Conservation (phyloP, 2,797 vertebrate species). For the Pangasius macronema region DNA sequence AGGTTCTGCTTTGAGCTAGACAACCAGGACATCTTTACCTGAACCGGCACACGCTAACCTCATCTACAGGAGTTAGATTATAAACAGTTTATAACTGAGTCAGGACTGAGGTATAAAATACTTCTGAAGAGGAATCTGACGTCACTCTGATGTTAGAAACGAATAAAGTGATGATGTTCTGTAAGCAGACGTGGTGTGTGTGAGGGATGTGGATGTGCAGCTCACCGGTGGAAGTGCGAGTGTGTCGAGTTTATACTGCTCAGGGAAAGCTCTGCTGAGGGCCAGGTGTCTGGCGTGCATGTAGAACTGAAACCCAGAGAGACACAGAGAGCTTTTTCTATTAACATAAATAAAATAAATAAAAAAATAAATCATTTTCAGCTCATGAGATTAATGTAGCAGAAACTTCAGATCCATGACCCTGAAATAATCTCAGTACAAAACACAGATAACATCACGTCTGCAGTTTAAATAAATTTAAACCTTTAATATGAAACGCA, state of each 20-base stretch:
- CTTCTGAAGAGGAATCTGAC: background rate
- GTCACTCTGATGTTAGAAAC: background rate
- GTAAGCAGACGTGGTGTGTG: background rate
- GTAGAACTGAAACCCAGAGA: conserved; percentile 81
- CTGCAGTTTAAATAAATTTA: background rate
- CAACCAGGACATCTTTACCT: background rate
- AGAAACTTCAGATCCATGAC: background rate
- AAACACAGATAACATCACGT: background rate
- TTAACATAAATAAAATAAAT: too few relatives aligned
- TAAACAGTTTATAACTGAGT: background rate
- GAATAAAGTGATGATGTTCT: background rate
- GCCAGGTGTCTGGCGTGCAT: conserved; percentile 87
- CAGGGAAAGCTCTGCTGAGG: conserved; percentile 89
- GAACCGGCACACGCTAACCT: background rate
- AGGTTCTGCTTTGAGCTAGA: background rate
- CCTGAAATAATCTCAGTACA: background rate
- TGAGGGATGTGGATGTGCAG: background rate
- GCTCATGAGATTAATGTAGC: too few relatives aligned
- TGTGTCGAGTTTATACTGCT: conserved; percentile 84
- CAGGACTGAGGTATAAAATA: background rate
- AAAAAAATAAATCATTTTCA: background rate
- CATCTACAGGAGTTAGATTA: background rate
- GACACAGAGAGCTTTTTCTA: background rate
- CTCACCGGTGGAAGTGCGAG: conserved; percentile 55
- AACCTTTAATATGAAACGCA: background rate